Evolutionary conservation across 1,140 invertebrate genomes (phyloP).

Genomic region (Drosophila burlai): DNA sequence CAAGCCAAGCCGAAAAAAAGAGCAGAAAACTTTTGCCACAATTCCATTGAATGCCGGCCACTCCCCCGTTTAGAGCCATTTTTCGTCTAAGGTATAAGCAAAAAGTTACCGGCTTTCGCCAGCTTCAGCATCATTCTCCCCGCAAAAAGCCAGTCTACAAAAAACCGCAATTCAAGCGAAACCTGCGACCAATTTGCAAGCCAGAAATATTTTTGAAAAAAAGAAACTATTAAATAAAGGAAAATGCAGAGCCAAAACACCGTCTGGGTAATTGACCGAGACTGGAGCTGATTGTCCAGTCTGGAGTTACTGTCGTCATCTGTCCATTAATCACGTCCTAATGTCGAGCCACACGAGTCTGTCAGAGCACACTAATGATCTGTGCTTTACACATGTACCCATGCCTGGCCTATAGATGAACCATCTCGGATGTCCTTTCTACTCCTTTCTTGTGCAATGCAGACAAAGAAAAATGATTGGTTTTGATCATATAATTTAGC

Average conservation of each 20-base stretch:
- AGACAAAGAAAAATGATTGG: neutral
- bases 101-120: slow-evolving; percentile 58
- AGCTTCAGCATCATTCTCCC: neutral
- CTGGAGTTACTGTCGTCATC: slow-evolving; percentile 42
- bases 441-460: neutral
- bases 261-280: slow-evolving; percentile 57
- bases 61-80: slow-evolving; percentile 35
- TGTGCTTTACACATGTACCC: slow-evolving; percentile 75
- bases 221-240: slow-evolving; percentile 43
- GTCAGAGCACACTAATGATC: slow-evolving; percentile 73
- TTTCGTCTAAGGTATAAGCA: slow-evolving; percentile 75
- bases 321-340: slow-evolving; percentile 72
- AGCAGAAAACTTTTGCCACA: slow-evolving; percentile 68
- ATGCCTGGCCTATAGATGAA: slow-evolving; percentile 59
- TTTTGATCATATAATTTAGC: neutral
- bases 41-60: slow-evolving; percentile 65
- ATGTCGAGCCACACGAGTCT: slow-evolving; percentile 63
- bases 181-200: slow-evolving; percentile 74
- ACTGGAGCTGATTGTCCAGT: slow-evolving; percentile 56
- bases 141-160: slow-evolving; percentile 7
- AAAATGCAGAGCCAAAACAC: slow-evolving; percentile 21
- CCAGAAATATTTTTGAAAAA: slow-evolving; percentile 37
- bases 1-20: slow-evolving; percentile 22
- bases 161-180: slow-evolving; percentile 71
- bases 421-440: slow-evolving; percentile 30